A percentile compares a stretch with the other conserved stretches of the same genome.
These are phyloP conservation scores for Adelognathus sp. DNA, from an alignment of 2,888 invertebrate species.

Conservation along the genomic window DNA sequence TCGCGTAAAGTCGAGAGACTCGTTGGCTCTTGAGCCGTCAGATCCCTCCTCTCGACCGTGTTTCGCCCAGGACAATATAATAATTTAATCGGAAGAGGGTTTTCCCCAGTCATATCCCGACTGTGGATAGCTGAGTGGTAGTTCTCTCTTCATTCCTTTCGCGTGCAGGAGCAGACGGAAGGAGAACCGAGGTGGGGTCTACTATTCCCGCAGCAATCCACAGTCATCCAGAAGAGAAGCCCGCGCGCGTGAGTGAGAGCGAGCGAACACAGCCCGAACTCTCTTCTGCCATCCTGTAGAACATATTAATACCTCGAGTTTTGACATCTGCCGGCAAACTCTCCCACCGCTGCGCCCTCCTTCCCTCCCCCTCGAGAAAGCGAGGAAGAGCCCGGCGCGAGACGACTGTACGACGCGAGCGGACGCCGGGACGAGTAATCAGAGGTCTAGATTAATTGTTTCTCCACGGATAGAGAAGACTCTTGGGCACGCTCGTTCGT, in stretches of 20 bases:
- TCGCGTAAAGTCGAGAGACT: conserved; percentile 24
- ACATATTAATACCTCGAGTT: conserved; percentile 81
- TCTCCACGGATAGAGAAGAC: conserved; percentile 73
- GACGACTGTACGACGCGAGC: no score
- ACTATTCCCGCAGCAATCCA: conserved; percentile 19
- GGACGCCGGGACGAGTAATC: conserved; percentile 74
- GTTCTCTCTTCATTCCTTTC: conserved; percentile 6
- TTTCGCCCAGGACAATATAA: conserved; percentile 64
- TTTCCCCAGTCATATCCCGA: not conserved
- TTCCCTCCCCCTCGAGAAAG: conserved; percentile 5
- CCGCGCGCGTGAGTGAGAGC: conserved; percentile 44
- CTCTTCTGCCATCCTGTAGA: conserved; percentile 72
- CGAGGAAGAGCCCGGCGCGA: conserved; percentile 42
- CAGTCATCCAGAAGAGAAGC: conserved; percentile 27
- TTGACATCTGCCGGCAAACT: conserved; percentile 73
- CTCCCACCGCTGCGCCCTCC: conserved; percentile 24
- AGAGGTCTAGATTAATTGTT: conserved; percentile 80
- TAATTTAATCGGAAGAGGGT: conserved; percentile 73
- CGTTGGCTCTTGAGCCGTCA: conserved; percentile 15
- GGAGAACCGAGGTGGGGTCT: not conserved
- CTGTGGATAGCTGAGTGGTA: no score
- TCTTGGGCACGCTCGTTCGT: conserved; percentile 69
- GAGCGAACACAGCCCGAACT: conserved; percentile 34
- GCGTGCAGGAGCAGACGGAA: not conserved
- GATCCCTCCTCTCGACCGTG: not conserved